Conservation (phyloP, 2,113 vertebrate genomes). For the Aegithalos caudatus region DNA sequence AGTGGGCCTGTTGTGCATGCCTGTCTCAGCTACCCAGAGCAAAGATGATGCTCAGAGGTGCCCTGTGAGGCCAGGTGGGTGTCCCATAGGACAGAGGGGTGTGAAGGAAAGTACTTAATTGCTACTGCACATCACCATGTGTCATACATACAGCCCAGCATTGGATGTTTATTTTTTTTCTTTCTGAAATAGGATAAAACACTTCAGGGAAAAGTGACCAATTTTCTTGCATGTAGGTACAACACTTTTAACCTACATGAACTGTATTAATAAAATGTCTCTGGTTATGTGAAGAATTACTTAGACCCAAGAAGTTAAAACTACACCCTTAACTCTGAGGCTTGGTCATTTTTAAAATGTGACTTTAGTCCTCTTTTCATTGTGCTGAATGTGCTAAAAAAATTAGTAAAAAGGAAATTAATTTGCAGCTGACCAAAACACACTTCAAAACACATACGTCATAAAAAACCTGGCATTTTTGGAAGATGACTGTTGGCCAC, state of each 20-base stretch:
- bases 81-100: neutral
- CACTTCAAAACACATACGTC: neutral
- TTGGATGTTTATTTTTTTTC: neutral
- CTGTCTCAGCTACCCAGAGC: neutral
- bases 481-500: neutral
- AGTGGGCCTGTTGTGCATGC: neutral
- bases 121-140: neutral
- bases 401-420: neutral
- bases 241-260: neutral
- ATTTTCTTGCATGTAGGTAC: neutral
- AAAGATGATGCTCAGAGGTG: neutral
- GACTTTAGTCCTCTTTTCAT: neutral
- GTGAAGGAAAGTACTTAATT: neutral
- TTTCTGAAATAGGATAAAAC: neutral
- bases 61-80: neutral
- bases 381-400: neutral
- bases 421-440: neutral
- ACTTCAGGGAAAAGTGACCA: neutral
- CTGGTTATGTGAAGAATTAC: neutral
- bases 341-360: neutral
- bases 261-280: neutral
- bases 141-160: neutral
- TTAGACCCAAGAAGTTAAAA: neutral
- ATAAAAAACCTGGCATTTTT: neutral
- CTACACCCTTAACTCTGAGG: neutral